These are phyloP conservation scores for Otolemur crassicaudatus DNA, from an alignment of 2,797 vertebrate genomes.

Conservation along the genomic window DNA sequence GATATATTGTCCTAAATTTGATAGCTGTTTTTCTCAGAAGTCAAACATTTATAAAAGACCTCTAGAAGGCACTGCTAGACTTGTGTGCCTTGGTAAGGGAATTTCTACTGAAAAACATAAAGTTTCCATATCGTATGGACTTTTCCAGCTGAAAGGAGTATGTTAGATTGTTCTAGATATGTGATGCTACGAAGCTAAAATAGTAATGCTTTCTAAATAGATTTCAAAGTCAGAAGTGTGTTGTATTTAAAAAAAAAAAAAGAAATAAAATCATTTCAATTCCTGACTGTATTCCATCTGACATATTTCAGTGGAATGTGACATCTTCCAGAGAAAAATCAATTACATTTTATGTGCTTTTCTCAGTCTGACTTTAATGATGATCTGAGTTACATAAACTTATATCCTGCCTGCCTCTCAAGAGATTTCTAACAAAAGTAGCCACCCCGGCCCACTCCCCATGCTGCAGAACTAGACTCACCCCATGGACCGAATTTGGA, in stretches of 20 bases:
- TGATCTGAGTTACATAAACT: conserved; percentile 42
- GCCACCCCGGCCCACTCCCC: not conserved
- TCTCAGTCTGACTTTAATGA: conserved; percentile 54
- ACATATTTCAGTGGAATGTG: conserved; percentile 11
- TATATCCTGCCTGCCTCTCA: conserved; percentile 21
- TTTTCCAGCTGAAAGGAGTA: conserved; percentile 6
- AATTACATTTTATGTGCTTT: conserved; percentile 53
- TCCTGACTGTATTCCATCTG: conserved; percentile 13
- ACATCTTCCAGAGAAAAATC: conserved; percentile 52
- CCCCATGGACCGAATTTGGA: not conserved
- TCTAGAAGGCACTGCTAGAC: not conserved
- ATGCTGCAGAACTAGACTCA: not conserved
- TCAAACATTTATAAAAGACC: not conserved
- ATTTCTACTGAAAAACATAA: not conserved
- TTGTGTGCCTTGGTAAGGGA: not conserved
- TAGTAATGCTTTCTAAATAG: conserved; percentile 31
- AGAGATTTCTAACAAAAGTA: conserved; percentile 54
- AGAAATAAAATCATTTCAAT: conserved; percentile 44
- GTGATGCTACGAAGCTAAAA: conserved; percentile 28
- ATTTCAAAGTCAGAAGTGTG: not conserved
- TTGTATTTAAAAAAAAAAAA: conserved; percentile 39
- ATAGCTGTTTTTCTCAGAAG: not conserved
- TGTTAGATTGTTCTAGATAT: not conserved
- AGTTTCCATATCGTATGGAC: not conserved
- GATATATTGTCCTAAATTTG: conserved; percentile 11